Evolutionary conservation across 2,888 invertebrate species (phyloP).

Genomic region (Leucania comma): DNA sequence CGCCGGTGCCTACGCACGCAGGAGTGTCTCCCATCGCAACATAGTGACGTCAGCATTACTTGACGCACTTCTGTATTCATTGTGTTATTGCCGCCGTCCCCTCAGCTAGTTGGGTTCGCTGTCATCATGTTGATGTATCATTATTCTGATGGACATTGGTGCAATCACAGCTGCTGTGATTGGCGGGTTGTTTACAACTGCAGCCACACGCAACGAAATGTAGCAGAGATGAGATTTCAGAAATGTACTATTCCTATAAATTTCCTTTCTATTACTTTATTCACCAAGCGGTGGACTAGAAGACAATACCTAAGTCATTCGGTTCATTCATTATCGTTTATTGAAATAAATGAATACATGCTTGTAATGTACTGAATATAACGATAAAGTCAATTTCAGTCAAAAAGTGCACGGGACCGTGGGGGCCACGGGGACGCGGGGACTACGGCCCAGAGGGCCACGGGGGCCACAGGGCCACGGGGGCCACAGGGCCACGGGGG

Average conservation of each 20-base stretch:
- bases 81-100: not conserved
- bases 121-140: not conserved
- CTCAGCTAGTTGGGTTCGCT: not conserved
- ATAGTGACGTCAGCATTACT: conserved; percentile 6
- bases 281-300: too few species aligned
- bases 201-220: not conserved
- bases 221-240: not conserved
- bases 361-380: not conserved
- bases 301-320: too few species aligned
- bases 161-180: not conserved
- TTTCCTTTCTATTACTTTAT: too few species aligned
- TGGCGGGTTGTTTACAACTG: conserved; percentile 4
- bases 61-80: not conserved
- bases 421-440: too few species aligned
- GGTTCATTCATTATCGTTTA: too few species aligned
- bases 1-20: not conserved
- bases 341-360: not conserved
- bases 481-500: too few species aligned
- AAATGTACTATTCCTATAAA: not conserved
- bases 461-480: too few species aligned
- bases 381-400: too few species aligned
- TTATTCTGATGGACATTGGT: not conserved
- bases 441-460: too few species aligned
- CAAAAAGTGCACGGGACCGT: too few species aligned
- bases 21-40: not conserved